Percentiles rank a stretch among this genome's conserved stretches.
Conservation (phyloP, 2,797 vertebrate genomes). For the Sebastes matsubarae region DNA sequence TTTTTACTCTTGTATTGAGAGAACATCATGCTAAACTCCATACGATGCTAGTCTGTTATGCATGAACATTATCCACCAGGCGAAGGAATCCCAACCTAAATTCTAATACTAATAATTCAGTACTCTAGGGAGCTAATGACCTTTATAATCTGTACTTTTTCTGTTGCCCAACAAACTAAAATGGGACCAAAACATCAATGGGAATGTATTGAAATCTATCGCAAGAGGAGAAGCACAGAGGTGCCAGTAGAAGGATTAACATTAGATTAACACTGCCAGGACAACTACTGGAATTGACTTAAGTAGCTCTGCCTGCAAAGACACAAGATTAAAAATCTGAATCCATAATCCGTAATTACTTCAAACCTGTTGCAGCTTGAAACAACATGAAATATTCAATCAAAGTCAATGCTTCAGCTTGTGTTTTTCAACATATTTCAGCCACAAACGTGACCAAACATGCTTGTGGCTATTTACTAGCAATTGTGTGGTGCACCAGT, state of each 20-base stretch:
- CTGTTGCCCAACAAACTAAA: neutral
- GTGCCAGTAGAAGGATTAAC: neutral
- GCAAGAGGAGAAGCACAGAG: neutral
- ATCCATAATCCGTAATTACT: neutral
- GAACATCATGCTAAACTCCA: neutral
- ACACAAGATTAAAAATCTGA: neutral
- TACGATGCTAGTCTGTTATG: neutral
- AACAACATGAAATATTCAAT: neutral
- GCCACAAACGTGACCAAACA: neutral
- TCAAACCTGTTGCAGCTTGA: neutral
- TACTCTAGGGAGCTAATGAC: neutral
- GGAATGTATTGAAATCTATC: neutral
- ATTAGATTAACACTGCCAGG: neutral
- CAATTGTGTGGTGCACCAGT: neutral
- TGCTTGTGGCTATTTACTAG: neutral
- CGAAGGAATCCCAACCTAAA: neutral
- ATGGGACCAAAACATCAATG: neutral
- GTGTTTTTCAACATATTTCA: neutral
- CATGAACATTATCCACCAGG: neutral
- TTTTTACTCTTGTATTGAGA: neutral
- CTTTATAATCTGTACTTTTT: neutral
- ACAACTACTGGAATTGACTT: neutral
- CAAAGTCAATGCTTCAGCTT: neutral
- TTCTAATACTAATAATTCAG: neutral
- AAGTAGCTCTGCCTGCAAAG: neutral